Evolutionary conservation across 2,888 invertebrate species (phyloP).

Genomic region (Agonopterix subpropinquella): DNA sequence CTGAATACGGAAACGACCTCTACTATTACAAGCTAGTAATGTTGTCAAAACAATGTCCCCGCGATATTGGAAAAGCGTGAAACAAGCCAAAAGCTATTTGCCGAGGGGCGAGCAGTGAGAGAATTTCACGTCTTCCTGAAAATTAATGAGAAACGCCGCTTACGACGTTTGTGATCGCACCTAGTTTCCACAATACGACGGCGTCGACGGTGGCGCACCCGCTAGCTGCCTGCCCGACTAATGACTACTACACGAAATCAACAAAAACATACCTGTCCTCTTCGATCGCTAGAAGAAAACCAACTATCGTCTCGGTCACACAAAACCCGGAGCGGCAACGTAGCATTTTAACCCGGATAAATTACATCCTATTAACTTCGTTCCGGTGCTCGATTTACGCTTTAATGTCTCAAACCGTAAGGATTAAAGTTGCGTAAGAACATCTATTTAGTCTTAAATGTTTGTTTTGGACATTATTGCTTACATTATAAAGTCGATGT

Average conservation of each 20-base stretch:
- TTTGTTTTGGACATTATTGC: constrained; percentile 58
- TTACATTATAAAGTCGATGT: constrained; percentile 58
- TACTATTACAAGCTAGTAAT: background rate
- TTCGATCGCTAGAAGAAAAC: constrained; percentile 22
- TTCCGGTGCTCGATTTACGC: constrained; percentile 68
- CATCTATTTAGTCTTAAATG: constrained; percentile 41
- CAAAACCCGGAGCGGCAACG: constrained; percentile 66
- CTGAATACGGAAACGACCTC: background rate
- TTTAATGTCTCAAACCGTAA: constrained; percentile 60
- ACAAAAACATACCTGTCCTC: constrained; percentile 54
- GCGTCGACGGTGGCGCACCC: constrained; percentile 51
- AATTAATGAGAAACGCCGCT: constrained; percentile 69
- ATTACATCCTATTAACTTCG: constrained; percentile 73
- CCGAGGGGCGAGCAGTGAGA: constrained; percentile 51
- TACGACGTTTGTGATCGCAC: constrained; percentile 60
- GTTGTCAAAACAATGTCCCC: constrained; percentile 19
- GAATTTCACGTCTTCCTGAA: constrained; percentile 67
- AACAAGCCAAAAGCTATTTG: constrained; percentile 56
- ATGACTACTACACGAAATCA: constrained; percentile 52
- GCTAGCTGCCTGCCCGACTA: constrained; percentile 48
- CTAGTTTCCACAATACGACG: constrained; percentile 57
- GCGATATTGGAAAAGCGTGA: constrained; percentile 29
- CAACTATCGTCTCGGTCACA: constrained; percentile 42
- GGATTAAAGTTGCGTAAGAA: constrained; percentile 69
- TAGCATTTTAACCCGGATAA: constrained; percentile 67